phyloP scores from a whole-genome alignment of 1,140 invertebrate species.

The Hermatobates lingyangjiaoensis region DNA sequence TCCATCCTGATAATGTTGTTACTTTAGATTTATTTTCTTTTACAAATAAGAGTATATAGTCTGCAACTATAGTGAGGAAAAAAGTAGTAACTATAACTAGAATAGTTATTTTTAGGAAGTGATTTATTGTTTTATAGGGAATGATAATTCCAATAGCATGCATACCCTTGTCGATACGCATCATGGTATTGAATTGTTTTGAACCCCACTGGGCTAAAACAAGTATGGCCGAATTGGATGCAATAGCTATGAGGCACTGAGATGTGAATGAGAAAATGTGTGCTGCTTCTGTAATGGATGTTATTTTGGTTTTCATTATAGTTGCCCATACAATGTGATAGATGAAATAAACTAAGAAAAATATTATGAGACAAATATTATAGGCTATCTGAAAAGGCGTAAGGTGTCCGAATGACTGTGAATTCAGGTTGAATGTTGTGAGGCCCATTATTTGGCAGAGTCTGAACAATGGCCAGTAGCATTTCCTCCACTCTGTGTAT shows the following conservation, averaged over 20 bases:
- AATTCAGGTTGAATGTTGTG: neutral
- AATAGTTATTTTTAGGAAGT: neutral
- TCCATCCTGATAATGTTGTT: neutral
- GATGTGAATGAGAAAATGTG: neutral
- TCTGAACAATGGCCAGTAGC: neutral
- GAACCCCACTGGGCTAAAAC: neutral
- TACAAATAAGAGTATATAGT: neutral
- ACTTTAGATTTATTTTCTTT: neutral
- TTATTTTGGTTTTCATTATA: neutral
- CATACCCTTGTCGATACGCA: neutral
- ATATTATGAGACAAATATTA: neutral
- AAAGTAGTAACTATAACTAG: neutral
- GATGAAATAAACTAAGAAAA: neutral
- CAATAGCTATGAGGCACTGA: neutral
- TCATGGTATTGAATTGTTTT: neutral
- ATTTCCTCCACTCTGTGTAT: neutral
- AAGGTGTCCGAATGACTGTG: neutral
- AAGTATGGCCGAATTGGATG: neutral
- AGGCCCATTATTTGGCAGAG: neutral
- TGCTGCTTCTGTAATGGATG: neutral
- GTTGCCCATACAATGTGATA: neutral
- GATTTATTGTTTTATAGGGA: neutral
- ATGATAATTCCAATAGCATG: neutral
- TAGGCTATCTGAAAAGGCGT: neutral
- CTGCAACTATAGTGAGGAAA: neutral